Evolutionary conservation across 2,797 vertebrate genomes (phyloP), one percentile per base, ranked within the genome.

Genomic region (Setipinna tenuifilis): DNA sequence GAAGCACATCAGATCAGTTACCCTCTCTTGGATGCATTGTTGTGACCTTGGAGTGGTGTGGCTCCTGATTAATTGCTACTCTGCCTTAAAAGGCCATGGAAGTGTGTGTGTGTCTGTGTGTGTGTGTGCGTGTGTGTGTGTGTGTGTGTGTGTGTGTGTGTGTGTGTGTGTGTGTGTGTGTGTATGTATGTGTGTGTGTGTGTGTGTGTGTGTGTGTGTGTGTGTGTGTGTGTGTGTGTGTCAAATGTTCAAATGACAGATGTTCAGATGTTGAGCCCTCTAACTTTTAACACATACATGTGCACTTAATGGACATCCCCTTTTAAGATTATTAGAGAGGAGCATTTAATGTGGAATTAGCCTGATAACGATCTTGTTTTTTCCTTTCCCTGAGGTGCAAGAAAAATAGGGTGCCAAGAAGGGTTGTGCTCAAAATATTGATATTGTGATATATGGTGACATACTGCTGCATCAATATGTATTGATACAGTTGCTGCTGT

Each of bases 31-130:
- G 9, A 6, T 78, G 19, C 17, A 44, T 78, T 78, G 35, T n/a
- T 78, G 71, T 78, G 71, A 75, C 68, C 68, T 75, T 75, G 68
- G 68, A 35, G 50, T 54, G 16, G 31, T 16, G 68, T 41, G 62
- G 11, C 25, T 71, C 68, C 68, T 71, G 35, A 78, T 78, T 0
- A 44, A 78, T 78, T 44, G 31, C 17, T 3, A 5, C 17, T 44
- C 71, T 78, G 68, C 28, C 31, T 71, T 71, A 17, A 44, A 21
- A 78, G 35, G 31, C 31, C 41, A 11, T 44, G 71, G 31, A 11
- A 12, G 61, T 62, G 61, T 62, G 21, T 25, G 61, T 62, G 61
- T 25, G 61, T 62, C 21, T 62, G 21, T 62, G 61, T 62, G 62
- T 71, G 65, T 71, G 35, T 41, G 35, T 5, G 5, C 35, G 5